These are phyloP conservation scores for Pelagia noctiluca DNA, from an alignment of 30 jellyfish, hydroid and myxozoan species.

Conservation along the genomic window DNA sequence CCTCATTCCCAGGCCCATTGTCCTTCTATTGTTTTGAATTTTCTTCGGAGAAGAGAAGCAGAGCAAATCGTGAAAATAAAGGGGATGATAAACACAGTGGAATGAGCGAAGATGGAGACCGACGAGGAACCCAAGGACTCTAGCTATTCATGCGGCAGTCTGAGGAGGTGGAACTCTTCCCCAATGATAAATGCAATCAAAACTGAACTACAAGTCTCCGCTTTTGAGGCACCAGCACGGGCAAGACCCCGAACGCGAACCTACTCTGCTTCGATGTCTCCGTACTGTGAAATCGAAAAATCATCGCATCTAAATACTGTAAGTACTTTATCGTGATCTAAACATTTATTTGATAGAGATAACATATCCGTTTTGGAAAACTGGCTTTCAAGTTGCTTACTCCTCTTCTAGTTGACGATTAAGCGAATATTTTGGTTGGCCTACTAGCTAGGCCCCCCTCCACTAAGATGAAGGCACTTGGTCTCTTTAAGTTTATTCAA, in stretches of 20 bases:
- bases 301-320: slow-evolving; percentile 36
- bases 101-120: slow-evolving; percentile 50
- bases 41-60: background rate
- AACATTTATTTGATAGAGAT: background rate
- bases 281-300: slow-evolving; percentile 12
- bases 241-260: slow-evolving; percentile 83
- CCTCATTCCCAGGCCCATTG: too few species aligned
- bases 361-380: too few species aligned
- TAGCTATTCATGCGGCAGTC: slow-evolving; percentile 20
- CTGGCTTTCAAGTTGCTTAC: too few species aligned
- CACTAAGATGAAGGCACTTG: too few species aligned
- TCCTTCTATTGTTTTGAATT: background rate
- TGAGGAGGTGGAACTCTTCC: slow-evolving; percentile 79
- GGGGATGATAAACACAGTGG: slow-evolving; percentile 47
- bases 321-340: background rate
- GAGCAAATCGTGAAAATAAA: slow-evolving; percentile 11
- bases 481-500: too few species aligned
- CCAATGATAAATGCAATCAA: slow-evolving; percentile 67
- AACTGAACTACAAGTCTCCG: slow-evolving; percentile 1
- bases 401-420: too few species aligned
- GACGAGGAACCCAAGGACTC: slow-evolving; percentile 55
- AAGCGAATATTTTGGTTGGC: too few species aligned
- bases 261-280: slow-evolving; percentile 81
- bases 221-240: slow-evolving; percentile 49
- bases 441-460: too few species aligned